Conservation (phyloP, 2,797 vertebrate genomes). For the Vireo griseus region DNA sequence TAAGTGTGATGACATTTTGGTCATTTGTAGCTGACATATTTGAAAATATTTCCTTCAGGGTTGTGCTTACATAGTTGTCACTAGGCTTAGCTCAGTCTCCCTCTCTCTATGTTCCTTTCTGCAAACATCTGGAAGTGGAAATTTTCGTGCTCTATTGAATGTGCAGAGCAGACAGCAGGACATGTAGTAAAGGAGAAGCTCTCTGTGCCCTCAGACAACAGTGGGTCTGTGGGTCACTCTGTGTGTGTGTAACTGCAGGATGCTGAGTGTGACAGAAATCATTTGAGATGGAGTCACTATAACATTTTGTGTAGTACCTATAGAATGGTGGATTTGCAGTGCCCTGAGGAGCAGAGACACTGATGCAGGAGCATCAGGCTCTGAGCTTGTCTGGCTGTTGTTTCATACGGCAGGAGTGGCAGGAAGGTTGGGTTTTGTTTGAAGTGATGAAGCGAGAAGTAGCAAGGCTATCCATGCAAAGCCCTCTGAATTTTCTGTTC, state of each 20-base stretch:
- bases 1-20: neutral
- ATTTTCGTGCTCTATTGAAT: neutral
- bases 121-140: neutral
- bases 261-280: neutral
- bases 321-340: neutral
- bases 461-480: neutral
- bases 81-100: neutral
- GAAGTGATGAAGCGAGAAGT: neutral
- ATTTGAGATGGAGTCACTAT: neutral
- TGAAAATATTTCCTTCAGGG: slow-evolving; percentile 5
- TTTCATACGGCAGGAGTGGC: neutral
- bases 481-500: neutral
- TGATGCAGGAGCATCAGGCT: neutral
- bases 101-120: neutral
- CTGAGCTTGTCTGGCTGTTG: neutral
- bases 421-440: neutral
- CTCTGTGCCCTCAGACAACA: neutral
- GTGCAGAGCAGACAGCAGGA: neutral
- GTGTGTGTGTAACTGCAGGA: neutral
- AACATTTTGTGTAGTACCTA: neutral
- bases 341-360: neutral
- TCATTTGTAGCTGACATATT: neutral
- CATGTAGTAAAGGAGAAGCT: neutral
- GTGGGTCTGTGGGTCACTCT: neutral
- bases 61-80: neutral